Conservation (phyloP, 2,888 invertebrate species). For the Cecidostiba fungosa region DNA sequence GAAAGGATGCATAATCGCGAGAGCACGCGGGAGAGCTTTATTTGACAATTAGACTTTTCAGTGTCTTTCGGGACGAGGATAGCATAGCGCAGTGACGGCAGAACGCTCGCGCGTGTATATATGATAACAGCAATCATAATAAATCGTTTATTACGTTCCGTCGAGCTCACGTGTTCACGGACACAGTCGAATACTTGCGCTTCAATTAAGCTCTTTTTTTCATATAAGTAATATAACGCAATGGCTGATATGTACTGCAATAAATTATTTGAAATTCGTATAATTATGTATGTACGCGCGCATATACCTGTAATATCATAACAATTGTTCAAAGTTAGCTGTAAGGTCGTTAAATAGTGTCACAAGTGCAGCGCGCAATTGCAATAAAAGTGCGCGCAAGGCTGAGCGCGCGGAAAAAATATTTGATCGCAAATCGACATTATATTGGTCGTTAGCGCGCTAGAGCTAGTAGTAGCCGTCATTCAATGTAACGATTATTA, state of each 20-base stretch:
- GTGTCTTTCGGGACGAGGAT: constrained; percentile 56
- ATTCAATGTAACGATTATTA: not conserved
- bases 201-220: constrained; percentile 12
- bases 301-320: not conserved
- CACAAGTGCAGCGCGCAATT: constrained; percentile 1
- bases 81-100: not conserved
- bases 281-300: not conserved
- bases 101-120: not conserved
- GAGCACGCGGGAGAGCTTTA: constrained; percentile 28
- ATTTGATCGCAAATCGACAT: constrained; percentile 23
- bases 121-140: constrained; percentile 61
- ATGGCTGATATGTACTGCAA: not conserved
- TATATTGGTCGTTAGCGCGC: constrained; percentile 18
- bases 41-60: constrained; percentile 56
- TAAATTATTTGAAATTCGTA: not conserved
- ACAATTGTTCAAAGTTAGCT: constrained; percentile 11
- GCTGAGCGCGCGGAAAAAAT: constrained; percentile 30
- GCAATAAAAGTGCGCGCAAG: constrained; percentile 54
- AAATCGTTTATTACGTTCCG: constrained; percentile 57
- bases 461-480: not conserved
- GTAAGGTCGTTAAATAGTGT: constrained; percentile 51
- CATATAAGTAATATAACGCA: no score
- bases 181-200: constrained; percentile 20
- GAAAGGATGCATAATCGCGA: constrained; percentile 35
- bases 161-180: constrained; percentile 29